Evolutionary conservation across 2,888 invertebrate species (phyloP).

Genomic region (Clivina fossor): DNA sequence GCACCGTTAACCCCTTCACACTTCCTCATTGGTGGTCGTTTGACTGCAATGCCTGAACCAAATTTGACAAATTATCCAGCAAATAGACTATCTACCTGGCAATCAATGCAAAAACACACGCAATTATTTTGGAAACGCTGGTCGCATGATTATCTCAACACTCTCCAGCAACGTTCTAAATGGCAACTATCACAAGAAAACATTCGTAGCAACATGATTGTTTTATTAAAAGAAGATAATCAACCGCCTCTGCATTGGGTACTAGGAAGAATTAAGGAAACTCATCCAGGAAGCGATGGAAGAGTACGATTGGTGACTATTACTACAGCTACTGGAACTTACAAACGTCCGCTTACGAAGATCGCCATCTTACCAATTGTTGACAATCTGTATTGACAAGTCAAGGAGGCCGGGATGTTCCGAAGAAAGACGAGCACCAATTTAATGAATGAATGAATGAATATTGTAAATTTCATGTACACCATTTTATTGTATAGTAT

Average conservation of each 20-base stretch:
- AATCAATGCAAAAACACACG: neutral
- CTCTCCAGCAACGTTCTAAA: neutral
- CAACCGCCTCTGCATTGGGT: neutral
- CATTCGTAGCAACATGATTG: neutral
- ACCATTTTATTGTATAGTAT: no score
- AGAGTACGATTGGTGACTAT: neutral
- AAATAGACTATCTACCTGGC: neutral
- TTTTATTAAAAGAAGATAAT: constrained; percentile 3
- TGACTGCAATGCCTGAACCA: constrained; percentile 3
- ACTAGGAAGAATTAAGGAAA: neutral
- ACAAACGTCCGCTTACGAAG: neutral
- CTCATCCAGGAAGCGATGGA: neutral
- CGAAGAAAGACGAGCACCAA: no score
- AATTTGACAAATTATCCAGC: neutral
- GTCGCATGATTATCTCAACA: neutral
- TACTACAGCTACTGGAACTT: no score
- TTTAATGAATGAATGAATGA: no score
- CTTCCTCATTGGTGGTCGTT: neutral
- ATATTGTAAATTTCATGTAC: no score
- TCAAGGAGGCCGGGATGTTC: no score
- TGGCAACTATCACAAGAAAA: neutral
- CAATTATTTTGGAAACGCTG: constrained; percentile 6
- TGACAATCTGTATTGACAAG: no score
- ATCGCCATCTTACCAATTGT: no score
- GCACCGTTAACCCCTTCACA: constrained; percentile 3